Base-by-base conservation (phyloP, 2,888 invertebrate species). In the Bombylius discolor region DNA sequence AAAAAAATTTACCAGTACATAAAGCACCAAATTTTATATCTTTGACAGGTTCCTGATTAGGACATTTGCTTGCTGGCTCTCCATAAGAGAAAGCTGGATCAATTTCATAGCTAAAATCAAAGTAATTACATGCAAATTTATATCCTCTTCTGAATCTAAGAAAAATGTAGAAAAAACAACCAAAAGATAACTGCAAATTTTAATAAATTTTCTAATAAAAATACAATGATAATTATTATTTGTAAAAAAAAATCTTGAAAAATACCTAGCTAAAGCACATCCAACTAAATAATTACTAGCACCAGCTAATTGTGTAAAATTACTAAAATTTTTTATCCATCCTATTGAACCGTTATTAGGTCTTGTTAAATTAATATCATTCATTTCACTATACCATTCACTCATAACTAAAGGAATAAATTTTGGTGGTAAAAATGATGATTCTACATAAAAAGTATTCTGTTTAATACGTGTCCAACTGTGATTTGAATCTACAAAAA, bases 41-140 rank as follows among this genome's bases (percentile, higher is more conserved):
- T n/a, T 12, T 44, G 9, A 63, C 32, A 14, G 64, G 64, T 11
- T 54, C 59, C 9, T 51, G 11, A 44, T 61, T 58, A 3, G 61
- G 63, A 48, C 64, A 64, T 13, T 56, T 32, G 33, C 50, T 44
- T 7, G 53, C 50, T 31, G 64, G 58, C 46, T 49, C 42, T 7
- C 62, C 63, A 11, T 32, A 12, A 9, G 14, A 13, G 39, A 61
- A 61, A 48, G 49, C 49, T 31, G 33, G 7, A n/a, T 4, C 9
- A 14, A 1, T 36, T 45, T 9, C 4, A n/a, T 6, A 14, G 6
- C 14, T 23, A 13, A 48, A 51, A 6, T 60, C 60, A 53, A 55
- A 60, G 47, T 60, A 64, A 51, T 63, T 59, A 42, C 64, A 64
- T 12, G 56, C 48, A 9, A 64, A n/a, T 7, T 44, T 45, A 39